A percentile compares a stretch with the other conserved stretches of the same genome.
Conservation (phyloP, 2,888 invertebrate species). For the Phalangium opilio region DNA sequence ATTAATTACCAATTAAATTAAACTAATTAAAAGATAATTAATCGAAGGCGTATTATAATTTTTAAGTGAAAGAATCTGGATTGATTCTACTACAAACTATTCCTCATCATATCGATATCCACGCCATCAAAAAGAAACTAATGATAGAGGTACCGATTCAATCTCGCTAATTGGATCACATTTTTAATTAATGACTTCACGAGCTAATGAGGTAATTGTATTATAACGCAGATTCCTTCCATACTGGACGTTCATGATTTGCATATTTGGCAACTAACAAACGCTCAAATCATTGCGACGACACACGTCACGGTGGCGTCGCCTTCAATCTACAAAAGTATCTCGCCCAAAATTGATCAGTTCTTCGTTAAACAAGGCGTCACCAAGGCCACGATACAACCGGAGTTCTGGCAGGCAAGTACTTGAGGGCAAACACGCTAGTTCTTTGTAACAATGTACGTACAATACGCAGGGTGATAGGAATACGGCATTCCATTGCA, state of each 20-base stretch:
- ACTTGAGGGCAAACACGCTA: too few species aligned
- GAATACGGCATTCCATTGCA: too few species aligned
- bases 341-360: not conserved
- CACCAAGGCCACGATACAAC: not conserved
- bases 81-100: slow-evolving; percentile 80
- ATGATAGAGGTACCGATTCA: slow-evolving; percentile 35
- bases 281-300: slow-evolving; percentile 3
- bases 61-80: slow-evolving; percentile 71
- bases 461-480: too few species aligned
- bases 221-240: slow-evolving; percentile 1
- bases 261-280: slow-evolving; percentile 6
- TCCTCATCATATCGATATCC: slow-evolving; percentile 69
- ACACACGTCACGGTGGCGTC: slow-evolving; percentile 3
- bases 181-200: not conserved
- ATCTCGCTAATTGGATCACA: too few species aligned
- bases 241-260: slow-evolving; percentile 5
- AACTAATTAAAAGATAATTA: too few species aligned
- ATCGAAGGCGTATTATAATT: slow-evolving; percentile 8
- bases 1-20: slow-evolving; percentile 33
- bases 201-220: not conserved
- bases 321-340: not conserved
- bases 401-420: not conserved
- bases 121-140: slow-evolving; percentile 47
- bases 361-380: not conserved
- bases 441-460: too few species aligned